A percentile compares a stretch with the other conserved stretches of the same genome.
phyloP scores from a whole-genome alignment of 2,888 invertebrate genomes.

The Agrypnus murinus region DNA sequence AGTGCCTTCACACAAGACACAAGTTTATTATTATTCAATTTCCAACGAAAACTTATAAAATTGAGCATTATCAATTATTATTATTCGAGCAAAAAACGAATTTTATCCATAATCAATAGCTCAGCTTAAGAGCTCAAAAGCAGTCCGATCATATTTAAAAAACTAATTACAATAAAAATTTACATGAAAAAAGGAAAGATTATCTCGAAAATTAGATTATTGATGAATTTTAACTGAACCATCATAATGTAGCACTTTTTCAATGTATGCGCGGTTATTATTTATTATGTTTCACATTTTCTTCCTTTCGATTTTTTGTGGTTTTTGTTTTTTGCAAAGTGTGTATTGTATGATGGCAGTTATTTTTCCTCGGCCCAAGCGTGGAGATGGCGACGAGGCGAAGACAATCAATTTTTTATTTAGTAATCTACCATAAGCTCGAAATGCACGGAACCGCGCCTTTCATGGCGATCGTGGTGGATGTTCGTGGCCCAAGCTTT shows the following conservation, averaged over 20 bases:
- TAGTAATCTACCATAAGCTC: slow-evolving; percentile 70
- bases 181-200: too few species aligned
- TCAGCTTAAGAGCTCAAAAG: slow-evolving; percentile 5
- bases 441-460: slow-evolving; percentile 80
- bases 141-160: slow-evolving; percentile 1
- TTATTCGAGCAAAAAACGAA: too few species aligned
- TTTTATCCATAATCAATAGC: neutral
- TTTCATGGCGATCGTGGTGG: slow-evolving; percentile 76
- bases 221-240: slow-evolving; percentile 58
- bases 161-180: neutral
- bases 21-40: too few species aligned
- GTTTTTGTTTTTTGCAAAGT: neutral
- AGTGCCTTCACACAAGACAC: too few species aligned
- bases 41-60: too few species aligned
- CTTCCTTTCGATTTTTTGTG: neutral
- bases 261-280: neutral
- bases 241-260: slow-evolving; percentile 51
- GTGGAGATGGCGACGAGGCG: slow-evolving; percentile 30
- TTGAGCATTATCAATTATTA: too few species aligned
- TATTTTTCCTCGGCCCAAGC: slow-evolving; percentile 30
- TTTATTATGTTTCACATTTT: slow-evolving; percentile 16
- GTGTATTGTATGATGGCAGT: slow-evolving; percentile 40
- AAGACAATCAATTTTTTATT: slow-evolving; percentile 39
- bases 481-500: slow-evolving; percentile 80
- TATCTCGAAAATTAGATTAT: neutral